Percentiles rank a stretch among this genome's conserved stretches.
phyloP scores from a whole-genome alignment of 2,888 invertebrate genomes.

The Aporophyla nigra region DNA sequence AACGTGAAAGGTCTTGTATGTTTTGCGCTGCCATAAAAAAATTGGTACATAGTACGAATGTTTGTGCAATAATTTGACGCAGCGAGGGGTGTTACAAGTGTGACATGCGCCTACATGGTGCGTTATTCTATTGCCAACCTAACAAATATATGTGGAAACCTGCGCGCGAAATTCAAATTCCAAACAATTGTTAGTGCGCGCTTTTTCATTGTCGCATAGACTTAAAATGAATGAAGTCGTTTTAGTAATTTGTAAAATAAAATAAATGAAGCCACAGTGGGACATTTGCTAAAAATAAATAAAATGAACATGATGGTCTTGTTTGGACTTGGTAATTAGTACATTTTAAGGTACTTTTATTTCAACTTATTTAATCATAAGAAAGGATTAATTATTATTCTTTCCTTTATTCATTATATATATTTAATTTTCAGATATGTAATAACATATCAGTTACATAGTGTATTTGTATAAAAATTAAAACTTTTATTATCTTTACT shows the following conservation, averaged over 20 bases:
- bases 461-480: not conserved
- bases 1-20: not conserved
- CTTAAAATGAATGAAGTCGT: not conserved
- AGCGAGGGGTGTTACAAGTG: not conserved
- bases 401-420: no score
- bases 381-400: conserved; percentile 11
- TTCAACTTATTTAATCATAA: not conserved
- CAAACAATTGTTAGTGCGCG: not conserved
- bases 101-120: not conserved
- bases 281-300: not conserved
- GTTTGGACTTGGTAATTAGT: not conserved
- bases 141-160: not conserved
- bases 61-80: not conserved
- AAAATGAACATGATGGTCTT: not conserved
- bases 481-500: not conserved
- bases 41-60: not conserved
- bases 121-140: conserved; percentile 11
- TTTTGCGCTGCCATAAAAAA: no score
- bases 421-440: no score
- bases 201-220: not conserved
- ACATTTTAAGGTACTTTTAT: not conserved
- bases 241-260: not conserved
- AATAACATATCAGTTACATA: not conserved
- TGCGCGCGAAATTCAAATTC: conserved; percentile 39
- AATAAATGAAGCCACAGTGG: not conserved